Conservation (phyloP, 1,140 invertebrate species). For the Phymorhynchus buccinoides region DNA sequence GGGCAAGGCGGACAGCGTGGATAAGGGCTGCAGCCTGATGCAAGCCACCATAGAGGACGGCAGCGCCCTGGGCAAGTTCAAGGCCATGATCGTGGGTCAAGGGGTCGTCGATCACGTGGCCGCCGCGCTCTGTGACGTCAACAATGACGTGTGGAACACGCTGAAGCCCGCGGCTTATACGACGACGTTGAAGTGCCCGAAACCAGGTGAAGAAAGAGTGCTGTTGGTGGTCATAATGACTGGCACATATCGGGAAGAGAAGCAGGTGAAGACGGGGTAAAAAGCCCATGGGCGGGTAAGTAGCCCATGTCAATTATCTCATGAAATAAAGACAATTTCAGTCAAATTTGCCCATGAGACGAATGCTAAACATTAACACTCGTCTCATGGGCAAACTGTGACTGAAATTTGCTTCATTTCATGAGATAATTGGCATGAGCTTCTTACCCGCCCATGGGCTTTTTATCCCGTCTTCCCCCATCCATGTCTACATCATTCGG, state of each 20-base stretch:
- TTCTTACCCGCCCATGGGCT: too few species aligned
- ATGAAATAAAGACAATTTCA: too few species aligned
- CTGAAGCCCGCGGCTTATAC: conserved; percentile 69
- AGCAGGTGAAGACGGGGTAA: not conserved
- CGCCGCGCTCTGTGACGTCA: conserved; percentile 70
- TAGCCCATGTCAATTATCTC: too few species aligned
- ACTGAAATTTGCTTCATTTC: too few species aligned
- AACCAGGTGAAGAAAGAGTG: conserved; percentile 48
- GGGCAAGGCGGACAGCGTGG: conserved; percentile 53
- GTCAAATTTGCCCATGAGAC: too few species aligned
- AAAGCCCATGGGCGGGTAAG: too few species aligned
- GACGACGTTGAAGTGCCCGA: conserved; percentile 59
- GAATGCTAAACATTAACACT: too few species aligned
- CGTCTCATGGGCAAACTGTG: too few species aligned
- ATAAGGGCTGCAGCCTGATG: conserved; percentile 71
- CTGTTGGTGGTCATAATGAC: not conserved
- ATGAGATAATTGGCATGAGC: too few species aligned
- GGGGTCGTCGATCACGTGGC: conserved; percentile 72
- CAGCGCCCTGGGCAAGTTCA: conserved; percentile 74
- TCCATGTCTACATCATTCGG: too few species aligned
- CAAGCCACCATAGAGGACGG: conserved; percentile 71
- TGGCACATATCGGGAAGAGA: conserved; percentile 1
- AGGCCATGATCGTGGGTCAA: conserved; percentile 75
- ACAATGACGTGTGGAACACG: conserved; percentile 63
- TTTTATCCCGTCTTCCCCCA: too few species aligned